phyloP scores from a whole-genome alignment of 2,888 invertebrate genomes.

The Lacanobia wlatinum region DNA sequence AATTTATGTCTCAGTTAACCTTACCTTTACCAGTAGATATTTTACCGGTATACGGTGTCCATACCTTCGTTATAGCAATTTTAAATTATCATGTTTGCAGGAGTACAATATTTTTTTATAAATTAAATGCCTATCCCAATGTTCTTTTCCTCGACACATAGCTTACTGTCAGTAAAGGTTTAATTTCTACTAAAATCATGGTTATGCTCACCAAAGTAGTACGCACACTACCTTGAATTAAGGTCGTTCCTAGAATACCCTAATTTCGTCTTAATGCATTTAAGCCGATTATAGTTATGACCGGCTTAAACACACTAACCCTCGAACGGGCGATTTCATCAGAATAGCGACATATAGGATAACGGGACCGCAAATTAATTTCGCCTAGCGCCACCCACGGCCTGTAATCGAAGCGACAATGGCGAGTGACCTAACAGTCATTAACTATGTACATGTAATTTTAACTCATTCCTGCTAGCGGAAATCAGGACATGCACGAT shows the following conservation, averaged over 20 bases:
- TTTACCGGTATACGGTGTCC: neutral
- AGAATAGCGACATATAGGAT: slow-evolving; percentile 5
- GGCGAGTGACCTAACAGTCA: slow-evolving; percentile 12
- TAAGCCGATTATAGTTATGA: neutral
- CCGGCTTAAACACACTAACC: slow-evolving; percentile 2
- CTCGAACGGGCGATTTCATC: slow-evolving; percentile 2
- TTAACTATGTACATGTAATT: slow-evolving; percentile 14
- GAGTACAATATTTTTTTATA: no score
- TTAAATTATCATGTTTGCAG: no score
- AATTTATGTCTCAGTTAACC: slow-evolving; percentile 9
- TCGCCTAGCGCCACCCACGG: neutral
- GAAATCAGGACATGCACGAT: neutral
- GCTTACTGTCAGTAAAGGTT: no score
- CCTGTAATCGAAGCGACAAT: slow-evolving; percentile 26
- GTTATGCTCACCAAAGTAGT: neutral
- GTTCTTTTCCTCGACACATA: no score
- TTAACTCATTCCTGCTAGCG: neutral
- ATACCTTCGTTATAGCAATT: no score
- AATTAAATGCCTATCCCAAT: no score
- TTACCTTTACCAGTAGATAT: neutral
- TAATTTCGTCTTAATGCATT: neutral
- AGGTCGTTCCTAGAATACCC: neutral
- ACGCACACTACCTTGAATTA: neutral
- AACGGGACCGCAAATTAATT: slow-evolving; percentile 44
- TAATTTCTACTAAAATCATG: neutral